Evolutionary conservation across 2,797 vertebrate genomes (phyloP), one percentile per base, ranked within the genome.

Genomic region (Synaphobranchus kaupii): DNA sequence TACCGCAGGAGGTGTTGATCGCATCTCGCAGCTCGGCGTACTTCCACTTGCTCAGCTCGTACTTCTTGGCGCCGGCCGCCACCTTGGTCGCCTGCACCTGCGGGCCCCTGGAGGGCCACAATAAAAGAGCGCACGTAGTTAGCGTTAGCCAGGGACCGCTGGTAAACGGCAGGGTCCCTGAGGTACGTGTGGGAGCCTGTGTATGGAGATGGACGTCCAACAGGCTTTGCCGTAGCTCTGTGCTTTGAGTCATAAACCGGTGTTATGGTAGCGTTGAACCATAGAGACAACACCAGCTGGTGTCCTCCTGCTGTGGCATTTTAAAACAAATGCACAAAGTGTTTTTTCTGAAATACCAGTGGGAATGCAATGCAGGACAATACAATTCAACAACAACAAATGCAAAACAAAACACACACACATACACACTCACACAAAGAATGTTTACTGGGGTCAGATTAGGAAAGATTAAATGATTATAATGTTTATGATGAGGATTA

Each of bases 1-100:
- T 96, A 99, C 98, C 99, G 90, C 99, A 99, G 84, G 99, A 99
- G 56, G 99, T 99, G 92, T 99, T 99, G 95, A 99, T 99, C 92
- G 98, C 98, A 89, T 99, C 99, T 0, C 98, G 97, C 82, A 99
- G 97, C 87, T 99, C 99, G 50, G 99, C 99, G 0, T 99, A 99
- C 91, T 99, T 99, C 99, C 99, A 99, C 91, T 99, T 99, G 95
- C 98, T 98, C 83, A 99, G 97, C 92, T 99, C 98, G 17, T 98
- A 96, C 90, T 99, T 99, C 95, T 99, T 99, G 90, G 95, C 95
- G 10, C 97, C 98, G 31, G 97, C 96, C 76, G 97, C 97, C 54
- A 97, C 97, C 96, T 99, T 99, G 48, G 95, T 98, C 17, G 98
- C 98, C 96, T 98, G 98, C 84, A 99, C 98, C 94, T 97, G 95